phyloP scores from a whole-genome alignment of 2,797 vertebrate genomes.

The Oreochromis mossambicus region DNA sequence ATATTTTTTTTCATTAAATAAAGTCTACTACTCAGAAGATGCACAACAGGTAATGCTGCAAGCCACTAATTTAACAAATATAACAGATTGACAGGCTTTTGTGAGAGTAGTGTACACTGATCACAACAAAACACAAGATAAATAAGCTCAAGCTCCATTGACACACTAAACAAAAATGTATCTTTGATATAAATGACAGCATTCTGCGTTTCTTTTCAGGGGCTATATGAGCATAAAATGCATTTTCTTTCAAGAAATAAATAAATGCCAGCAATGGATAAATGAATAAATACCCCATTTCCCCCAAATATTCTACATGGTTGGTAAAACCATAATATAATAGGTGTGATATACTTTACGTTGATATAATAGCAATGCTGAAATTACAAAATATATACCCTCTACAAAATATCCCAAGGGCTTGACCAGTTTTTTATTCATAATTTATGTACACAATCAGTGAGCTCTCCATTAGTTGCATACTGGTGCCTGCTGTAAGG shows the following conservation, averaged over 20 bases:
- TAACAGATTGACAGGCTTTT: conserved; percentile 63
- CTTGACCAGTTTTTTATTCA: conserved; percentile 36
- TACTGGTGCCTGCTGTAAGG: conserved; percentile 2
- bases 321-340: conserved; percentile 61
- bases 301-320: conserved; percentile 45
- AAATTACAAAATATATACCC: conserved; percentile 72
- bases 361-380: conserved; percentile 58
- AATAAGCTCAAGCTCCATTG: conserved; percentile 64
- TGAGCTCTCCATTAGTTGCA: conserved; percentile 59
- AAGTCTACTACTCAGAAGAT: conserved; percentile 52
- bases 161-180: conserved; percentile 58
- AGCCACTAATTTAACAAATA: conserved; percentile 53
- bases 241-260: conserved; percentile 46
- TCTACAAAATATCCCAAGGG: conserved; percentile 60
- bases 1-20: conserved; percentile 3
- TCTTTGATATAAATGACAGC: conserved; percentile 52
- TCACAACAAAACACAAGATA: conserved; percentile 74
- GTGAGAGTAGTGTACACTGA: conserved; percentile 64
- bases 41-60: conserved; percentile 47
- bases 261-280: conserved; percentile 58
- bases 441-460: conserved; percentile 62
- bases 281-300: conserved; percentile 58
- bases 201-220: conserved; percentile 52
- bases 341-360: conserved; percentile 53
- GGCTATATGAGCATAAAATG: conserved; percentile 55